A percentile compares a stretch with the other conserved stretches of the same genome.
Conservation (phyloP, 2,888 invertebrate genomes). For the Margaritifera margaritifera region DNA sequence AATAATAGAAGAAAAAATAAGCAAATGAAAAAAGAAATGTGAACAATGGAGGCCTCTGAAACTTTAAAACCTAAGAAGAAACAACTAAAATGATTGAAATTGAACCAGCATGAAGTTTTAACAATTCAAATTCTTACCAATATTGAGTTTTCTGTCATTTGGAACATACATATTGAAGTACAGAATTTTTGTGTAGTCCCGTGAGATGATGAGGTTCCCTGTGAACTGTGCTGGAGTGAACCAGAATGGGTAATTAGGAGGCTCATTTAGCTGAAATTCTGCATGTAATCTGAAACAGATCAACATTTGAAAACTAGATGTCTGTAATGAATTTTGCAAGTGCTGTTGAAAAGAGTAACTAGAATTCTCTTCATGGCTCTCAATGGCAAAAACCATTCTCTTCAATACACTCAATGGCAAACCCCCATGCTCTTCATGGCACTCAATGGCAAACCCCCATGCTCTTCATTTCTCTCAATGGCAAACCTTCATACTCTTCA, state of each 20-base stretch:
- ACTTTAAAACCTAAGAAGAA: no score
- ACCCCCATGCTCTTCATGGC: neutral
- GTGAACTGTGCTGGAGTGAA: slow-evolving; percentile 71
- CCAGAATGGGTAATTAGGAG: slow-evolving; percentile 70
- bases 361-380: neutral
- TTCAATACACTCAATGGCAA: neutral
- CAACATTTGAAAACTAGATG: neutral
- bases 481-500: no score
- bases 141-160: slow-evolving; percentile 64
- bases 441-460: neutral
- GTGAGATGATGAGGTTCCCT: slow-evolving; percentile 63
- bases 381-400: neutral
- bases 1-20: no score
- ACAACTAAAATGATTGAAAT: no score
- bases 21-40: no score
- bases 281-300: slow-evolving; percentile 65
- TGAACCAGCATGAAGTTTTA: no score
- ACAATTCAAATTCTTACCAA: slow-evolving; percentile 60
- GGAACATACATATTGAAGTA: slow-evolving; percentile 68
- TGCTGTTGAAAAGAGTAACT: neutral
- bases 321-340: slow-evolving; percentile 1
- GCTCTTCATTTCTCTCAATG: neutral
- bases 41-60: no score
- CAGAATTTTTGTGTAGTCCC: slow-evolving; percentile 54
- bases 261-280: slow-evolving; percentile 71